Evolutionary conservation across 2,113 vertebrate species (phyloP).

Genomic region (Aphyosemion australe): DNA sequence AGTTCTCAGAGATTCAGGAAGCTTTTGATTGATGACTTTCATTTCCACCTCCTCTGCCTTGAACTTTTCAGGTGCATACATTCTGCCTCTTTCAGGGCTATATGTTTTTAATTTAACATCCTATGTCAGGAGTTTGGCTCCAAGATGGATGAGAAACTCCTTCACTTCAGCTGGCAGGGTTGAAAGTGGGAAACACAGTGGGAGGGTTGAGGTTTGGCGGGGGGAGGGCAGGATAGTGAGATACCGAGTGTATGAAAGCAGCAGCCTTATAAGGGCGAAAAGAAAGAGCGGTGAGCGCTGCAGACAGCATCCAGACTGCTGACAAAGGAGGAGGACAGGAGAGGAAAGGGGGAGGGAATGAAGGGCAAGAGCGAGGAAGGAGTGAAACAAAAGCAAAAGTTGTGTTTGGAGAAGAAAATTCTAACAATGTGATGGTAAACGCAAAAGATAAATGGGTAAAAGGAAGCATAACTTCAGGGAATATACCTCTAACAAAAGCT

Average conservation of each 20-base stretch:
- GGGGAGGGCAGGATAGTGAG: not conserved
- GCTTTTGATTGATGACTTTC: constrained; percentile 76
- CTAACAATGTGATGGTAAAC: constrained; percentile 21
- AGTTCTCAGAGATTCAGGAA: constrained; percentile 4
- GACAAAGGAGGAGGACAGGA: constrained; percentile 39
- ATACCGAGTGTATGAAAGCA: constrained; percentile 40
- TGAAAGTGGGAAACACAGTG: constrained; percentile 34
- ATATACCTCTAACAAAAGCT: not conserved
- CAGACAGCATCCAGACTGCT: constrained; percentile 53
- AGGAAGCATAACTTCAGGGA: not conserved
- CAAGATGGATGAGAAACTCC: constrained; percentile 74
- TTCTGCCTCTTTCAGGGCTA: constrained; percentile 59
- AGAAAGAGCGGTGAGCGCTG: constrained; percentile 36
- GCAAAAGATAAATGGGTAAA: constrained; percentile 12
- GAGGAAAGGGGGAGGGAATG: constrained; percentile 5
- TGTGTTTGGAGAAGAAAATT: constrained; percentile 19
- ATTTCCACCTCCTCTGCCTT: constrained; percentile 63
- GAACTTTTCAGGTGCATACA: constrained; percentile 65
- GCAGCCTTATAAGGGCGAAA: constrained; percentile 55
- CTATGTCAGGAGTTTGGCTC: constrained; percentile 49
- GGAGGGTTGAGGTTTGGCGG: constrained; percentile 22
- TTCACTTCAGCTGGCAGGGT: constrained; percentile 67
- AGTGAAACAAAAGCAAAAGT: constrained; percentile 12
- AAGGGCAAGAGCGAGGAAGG: not conserved
- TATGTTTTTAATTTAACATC: constrained; percentile 76